Evolutionary conservation across 2,888 invertebrate species (phyloP).

Genomic region (Drosophila cyrtoloma): DNA sequence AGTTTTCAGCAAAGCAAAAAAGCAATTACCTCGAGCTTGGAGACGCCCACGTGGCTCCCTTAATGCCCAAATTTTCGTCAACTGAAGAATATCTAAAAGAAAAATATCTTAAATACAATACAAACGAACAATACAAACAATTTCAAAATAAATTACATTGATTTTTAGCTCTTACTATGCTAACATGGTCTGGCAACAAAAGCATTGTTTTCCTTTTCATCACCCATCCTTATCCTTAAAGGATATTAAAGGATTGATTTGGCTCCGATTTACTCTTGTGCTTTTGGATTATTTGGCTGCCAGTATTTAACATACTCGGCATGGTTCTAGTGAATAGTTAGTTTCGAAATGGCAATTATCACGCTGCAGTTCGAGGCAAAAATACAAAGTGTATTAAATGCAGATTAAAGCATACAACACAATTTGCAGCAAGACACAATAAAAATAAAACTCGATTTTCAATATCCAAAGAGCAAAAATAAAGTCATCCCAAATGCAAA

Average conservation of each 20-base stretch:
- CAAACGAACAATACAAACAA: neutral
- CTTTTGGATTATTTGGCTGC: constrained; percentile 58
- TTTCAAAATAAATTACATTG: neutral
- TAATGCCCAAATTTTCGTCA: neutral
- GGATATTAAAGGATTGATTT: constrained; percentile 45
- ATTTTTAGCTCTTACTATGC: neutral
- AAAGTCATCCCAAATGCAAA: constrained; percentile 15
- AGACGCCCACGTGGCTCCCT: neutral
- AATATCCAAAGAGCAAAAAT: constrained; percentile 10
- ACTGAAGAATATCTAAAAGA: neutral
- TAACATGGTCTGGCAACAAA: constrained; percentile 8
- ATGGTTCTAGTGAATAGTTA: constrained; percentile 33
- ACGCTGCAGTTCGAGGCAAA: constrained; percentile 25
- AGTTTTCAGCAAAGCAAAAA: neutral
- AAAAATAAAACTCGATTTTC: constrained; percentile 1
- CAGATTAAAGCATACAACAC: constrained; percentile 29
- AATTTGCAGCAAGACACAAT: neutral
- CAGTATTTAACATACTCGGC: constrained; percentile 50
- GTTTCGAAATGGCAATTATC: constrained; percentile 44
- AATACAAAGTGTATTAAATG: constrained; percentile 22
- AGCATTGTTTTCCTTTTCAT: neutral
- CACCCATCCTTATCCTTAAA: constrained; percentile 7
- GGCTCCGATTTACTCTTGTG: constrained; percentile 21
- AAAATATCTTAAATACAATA: neutral
- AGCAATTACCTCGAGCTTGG: neutral